Evolutionary conservation across 2,797 vertebrate genomes (phyloP), one percentile per base, ranked within the genome.

Genomic region (Coracias cyanogaster): DNA sequence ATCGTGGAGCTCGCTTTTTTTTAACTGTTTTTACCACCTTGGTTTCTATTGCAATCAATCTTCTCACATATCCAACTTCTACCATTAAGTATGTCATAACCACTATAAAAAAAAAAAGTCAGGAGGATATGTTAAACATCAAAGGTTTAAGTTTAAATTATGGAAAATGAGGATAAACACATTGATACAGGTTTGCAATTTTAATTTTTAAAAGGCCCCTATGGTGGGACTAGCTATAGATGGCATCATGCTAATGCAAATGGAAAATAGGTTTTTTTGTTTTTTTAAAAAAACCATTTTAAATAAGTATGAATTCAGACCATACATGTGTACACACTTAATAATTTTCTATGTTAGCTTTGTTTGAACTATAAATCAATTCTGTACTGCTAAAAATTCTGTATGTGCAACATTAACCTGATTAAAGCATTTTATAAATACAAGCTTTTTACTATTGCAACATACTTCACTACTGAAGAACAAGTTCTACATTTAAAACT

Each of bases 371-470:
- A 95, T 95, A 97, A 97, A 94, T 96, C 94, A 97, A 95, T 61
- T 85, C 94, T 96, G 83, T 86, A 87, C 90, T 95, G 95, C 94
- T 96, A 91, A 94, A 97, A 97, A 96, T 89, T 94, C 55, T n/a
- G 78, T 96, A 96, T 97, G 96, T 97, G 97, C 94, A 97, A 97
- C 94, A 95, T 96, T 93, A 97, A 97, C 93, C 96, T 94, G 18
- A 97, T 95, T 90, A 97, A 98, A 97, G 97, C 95, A 88, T 67
- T 98, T 97, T 96, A 97, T 97, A 98, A 98, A 98, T 97, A 97
- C 95, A 98, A 96, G 93, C 88, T 94, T 96, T 93, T 97, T 97
- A 97, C 90, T 96, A 97, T 93, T 95, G 96, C 77, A 97, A 97
- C 95, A 97, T 97, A 98, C 94, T 96, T 97, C 91, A 96, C 96